These are phyloP conservation scores for Parthenolecanium corni DNA, from an alignment of 2,888 invertebrate genomes.

Conservation along the genomic window DNA sequence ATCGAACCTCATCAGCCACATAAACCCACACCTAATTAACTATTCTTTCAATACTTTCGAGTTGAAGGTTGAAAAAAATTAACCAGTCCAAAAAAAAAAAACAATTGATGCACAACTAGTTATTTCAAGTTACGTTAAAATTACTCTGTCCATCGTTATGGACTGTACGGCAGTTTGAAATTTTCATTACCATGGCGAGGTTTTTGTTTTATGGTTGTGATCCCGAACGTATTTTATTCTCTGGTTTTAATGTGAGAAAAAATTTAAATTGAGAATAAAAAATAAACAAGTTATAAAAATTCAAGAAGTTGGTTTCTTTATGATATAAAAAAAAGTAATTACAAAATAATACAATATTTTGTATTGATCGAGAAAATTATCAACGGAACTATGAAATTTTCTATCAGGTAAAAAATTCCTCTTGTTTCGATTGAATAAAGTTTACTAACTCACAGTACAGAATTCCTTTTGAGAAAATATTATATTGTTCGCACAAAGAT, in stretches of 20 bases:
- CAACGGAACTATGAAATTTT: no score
- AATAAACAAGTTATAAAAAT: background rate
- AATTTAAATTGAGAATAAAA: background rate
- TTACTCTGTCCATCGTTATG: conserved; percentile 4
- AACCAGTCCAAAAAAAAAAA: background rate
- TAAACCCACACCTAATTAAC: background rate
- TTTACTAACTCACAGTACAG: no score
- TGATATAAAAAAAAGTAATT: no score
- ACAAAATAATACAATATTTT: no score
- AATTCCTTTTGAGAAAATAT: no score
- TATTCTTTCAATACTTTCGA: background rate
- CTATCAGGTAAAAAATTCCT: no score
- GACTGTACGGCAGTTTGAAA: conserved; percentile 3
- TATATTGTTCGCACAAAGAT: no score
- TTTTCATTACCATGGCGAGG: conserved; percentile 16
- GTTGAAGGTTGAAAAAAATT: conserved; percentile 2
- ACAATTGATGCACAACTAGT: background rate
- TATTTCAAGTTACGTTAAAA: conserved; percentile 1
- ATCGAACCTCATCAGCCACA: background rate
- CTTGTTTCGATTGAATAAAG: no score
- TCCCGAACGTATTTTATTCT: conserved; percentile 11
- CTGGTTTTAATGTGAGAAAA: background rate
- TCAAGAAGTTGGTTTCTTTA: no score
- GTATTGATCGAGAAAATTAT: no score
- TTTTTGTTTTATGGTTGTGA: conserved; percentile 2